These are phyloP conservation scores for Ommatoiulus sabulosus DNA, from an alignment of 2,888 invertebrate genomes.

Conservation along the genomic window DNA sequence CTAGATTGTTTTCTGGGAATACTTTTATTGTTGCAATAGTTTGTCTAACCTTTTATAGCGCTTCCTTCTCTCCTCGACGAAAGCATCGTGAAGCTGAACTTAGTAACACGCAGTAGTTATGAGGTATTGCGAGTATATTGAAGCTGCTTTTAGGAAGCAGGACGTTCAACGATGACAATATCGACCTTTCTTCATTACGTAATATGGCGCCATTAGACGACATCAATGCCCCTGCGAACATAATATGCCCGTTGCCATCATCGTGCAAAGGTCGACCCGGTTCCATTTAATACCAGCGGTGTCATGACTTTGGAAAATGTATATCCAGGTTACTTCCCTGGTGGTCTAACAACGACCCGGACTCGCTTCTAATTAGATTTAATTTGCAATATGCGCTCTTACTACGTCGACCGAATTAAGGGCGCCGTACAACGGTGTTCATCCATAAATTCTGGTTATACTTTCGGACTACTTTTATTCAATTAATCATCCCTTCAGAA, in stretches of 20 bases:
- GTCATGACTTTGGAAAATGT: slow-evolving; percentile 25
- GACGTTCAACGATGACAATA: background rate
- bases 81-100: background rate
- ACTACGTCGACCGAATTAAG: background rate
- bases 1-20: background rate
- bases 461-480: background rate
- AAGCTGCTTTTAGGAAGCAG: background rate
- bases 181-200: slow-evolving; percentile 38
- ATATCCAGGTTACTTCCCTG: slow-evolving; percentile 47
- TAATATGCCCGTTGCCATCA: slow-evolving; percentile 15
- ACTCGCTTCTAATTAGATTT: slow-evolving; percentile 22
- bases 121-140: background rate
- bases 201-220: background rate
- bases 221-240: slow-evolving; percentile 32
- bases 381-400: slow-evolving; percentile 37
- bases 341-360: slow-evolving; percentile 44
- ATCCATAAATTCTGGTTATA: slow-evolving; percentile 17
- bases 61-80: background rate
- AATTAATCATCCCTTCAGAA: slow-evolving; percentile 41
- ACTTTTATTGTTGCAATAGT: background rate
- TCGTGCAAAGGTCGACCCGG: slow-evolving; percentile 28
- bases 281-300: slow-evolving; percentile 9
- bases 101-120: slow-evolving; percentile 17
- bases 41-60: background rate
- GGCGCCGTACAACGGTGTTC: background rate